These are phyloP conservation scores for Arion vulgaris DNA, from an alignment of 1,140 invertebrate genomes.

Conservation along the genomic window DNA sequence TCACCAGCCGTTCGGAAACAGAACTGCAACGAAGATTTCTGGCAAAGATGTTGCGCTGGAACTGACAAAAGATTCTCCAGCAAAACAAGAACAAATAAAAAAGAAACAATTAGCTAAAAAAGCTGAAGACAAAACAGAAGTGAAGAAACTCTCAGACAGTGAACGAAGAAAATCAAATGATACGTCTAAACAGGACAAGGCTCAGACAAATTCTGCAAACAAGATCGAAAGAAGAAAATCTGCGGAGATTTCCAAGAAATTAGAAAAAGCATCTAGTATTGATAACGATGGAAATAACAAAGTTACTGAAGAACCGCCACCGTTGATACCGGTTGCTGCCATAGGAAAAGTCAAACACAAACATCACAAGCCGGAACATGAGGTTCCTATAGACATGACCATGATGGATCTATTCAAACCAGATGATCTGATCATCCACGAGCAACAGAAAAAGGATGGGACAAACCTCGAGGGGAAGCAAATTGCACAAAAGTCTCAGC, in stretches of 20 bases:
- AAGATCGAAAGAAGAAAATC: constrained; percentile 31
- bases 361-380: constrained; percentile 44
- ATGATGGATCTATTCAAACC: constrained; percentile 55
- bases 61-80: neutral
- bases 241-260: neutral
- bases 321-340: neutral
- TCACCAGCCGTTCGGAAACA: constrained; percentile 36
- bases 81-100: neutral
- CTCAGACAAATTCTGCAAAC: neutral
- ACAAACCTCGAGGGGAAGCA: neutral
- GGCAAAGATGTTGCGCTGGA: constrained; percentile 2
- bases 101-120: neutral
- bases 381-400: constrained; percentile 41
- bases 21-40: neutral
- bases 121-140: neutral
- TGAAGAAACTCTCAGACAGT: constrained; percentile 9
- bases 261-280: neutral
- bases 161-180: constrained; percentile 24
- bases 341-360: constrained; percentile 37
- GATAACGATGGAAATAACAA: neutral
- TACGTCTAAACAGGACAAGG: constrained; percentile 7
- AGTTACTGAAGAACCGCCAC: neutral
- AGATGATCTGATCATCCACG: constrained; percentile 47
- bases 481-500: neutral
- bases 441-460: constrained; percentile 40